phyloP scores from a whole-genome alignment of 1,140 invertebrate genomes.

The Ctenoplectra terminalis region DNA sequence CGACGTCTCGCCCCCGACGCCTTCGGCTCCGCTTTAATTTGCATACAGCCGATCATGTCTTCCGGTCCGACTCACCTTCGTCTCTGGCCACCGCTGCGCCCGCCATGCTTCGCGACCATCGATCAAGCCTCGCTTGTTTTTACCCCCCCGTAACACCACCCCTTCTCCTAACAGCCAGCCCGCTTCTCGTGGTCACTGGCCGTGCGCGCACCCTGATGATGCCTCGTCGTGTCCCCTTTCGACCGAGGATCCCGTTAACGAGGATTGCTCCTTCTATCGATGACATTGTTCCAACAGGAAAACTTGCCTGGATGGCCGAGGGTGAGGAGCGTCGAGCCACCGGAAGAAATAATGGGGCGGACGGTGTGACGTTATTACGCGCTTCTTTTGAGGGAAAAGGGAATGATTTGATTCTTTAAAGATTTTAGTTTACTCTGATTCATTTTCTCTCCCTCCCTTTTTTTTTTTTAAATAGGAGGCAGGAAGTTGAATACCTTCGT shows the following conservation, averaged over 20 bases:
- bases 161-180: neutral
- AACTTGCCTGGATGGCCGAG: neutral
- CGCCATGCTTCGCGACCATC: conserved; percentile 66
- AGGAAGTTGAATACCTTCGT: too few species aligned
- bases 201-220: conserved; percentile 48
- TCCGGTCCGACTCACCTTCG: conserved; percentile 66
- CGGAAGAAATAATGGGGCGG: neutral
- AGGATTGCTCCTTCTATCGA: conserved; percentile 61
- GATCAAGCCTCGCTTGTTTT: conserved; percentile 72
- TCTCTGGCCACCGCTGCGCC: conserved; percentile 37
- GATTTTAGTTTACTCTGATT: neutral
- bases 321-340: neutral
- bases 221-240: neutral
- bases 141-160: conserved; percentile 45
- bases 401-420: neutral
- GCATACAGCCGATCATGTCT: conserved; percentile 69
- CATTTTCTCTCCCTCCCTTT: neutral
- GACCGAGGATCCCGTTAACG: conserved; percentile 63
- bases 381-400: neutral
- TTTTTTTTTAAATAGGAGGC: too few species aligned
- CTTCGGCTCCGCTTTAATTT: conserved; percentile 61
- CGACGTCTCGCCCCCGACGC: conserved; percentile 61
- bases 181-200: conserved; percentile 52
- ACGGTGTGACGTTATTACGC: neutral
- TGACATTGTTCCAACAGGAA: conserved; percentile 52